phyloP scores from a whole-genome alignment of 2,888 invertebrate genomes.

The Erannis defoliaria region DNA sequence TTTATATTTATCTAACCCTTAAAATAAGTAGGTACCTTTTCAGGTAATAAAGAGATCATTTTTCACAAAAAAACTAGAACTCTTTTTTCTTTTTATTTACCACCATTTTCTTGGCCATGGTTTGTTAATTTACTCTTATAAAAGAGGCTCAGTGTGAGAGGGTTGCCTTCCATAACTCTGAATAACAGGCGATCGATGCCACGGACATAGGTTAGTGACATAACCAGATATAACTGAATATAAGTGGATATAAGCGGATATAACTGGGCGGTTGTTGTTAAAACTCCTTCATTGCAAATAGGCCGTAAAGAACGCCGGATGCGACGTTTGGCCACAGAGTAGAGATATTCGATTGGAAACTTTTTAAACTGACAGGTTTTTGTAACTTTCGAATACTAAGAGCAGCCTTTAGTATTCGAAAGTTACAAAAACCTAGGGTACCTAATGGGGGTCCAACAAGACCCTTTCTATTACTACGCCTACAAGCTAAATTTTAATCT shows the following conservation, averaged over 20 bases:
- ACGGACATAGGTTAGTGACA: constrained; percentile 20
- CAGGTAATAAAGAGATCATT: too few species aligned
- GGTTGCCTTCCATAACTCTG: constrained; percentile 4
- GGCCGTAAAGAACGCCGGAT: constrained; percentile 75
- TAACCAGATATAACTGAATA: constrained; percentile 51
- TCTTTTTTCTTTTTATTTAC: not conserved
- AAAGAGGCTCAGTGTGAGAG: not conserved
- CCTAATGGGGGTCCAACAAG: too few species aligned
- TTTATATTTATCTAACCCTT: too few species aligned
- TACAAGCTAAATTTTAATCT: too few species aligned
- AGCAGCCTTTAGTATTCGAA: too few species aligned
- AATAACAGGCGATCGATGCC: constrained; percentile 8
- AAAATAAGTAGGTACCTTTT: too few species aligned
- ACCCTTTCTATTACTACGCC: too few species aligned
- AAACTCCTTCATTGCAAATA: constrained; percentile 78
- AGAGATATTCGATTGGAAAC: constrained; percentile 21
- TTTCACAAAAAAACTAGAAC: not conserved
- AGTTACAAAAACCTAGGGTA: too few species aligned
- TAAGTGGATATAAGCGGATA: constrained; percentile 63
- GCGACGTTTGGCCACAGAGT: constrained; percentile 56
- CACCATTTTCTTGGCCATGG: not conserved
- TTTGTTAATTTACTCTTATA: not conserved
- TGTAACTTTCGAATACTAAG: too few species aligned
- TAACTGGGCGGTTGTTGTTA: constrained; percentile 62
- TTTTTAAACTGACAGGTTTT: too few species aligned